phyloP scores from a whole-genome alignment of 2,113 vertebrate species.

The Micromys minutus region DNA sequence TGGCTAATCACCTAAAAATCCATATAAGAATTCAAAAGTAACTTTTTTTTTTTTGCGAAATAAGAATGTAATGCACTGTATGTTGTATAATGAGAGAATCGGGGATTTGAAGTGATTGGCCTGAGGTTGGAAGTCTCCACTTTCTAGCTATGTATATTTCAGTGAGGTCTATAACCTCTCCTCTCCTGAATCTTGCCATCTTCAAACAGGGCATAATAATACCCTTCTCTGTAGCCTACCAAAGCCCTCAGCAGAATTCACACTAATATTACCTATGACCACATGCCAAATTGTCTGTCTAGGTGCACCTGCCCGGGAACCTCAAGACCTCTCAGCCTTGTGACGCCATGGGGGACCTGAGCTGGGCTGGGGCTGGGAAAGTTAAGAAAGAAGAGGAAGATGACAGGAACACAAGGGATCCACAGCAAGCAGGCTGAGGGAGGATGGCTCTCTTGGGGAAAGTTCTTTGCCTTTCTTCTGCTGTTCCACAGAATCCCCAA shows the following conservation, averaged over 20 bases:
- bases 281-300: not conserved
- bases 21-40: not conserved
- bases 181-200: not conserved
- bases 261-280: accelerated
- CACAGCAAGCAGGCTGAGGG: too few species aligned
- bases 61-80: not conserved
- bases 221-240: not conserved
- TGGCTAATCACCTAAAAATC: not conserved
- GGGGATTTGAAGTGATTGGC: not conserved
- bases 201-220: not conserved
- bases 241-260: not conserved
- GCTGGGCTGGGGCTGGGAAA: not conserved
- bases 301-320: not conserved
- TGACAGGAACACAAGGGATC: not conserved
- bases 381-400: not conserved
- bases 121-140: not conserved
- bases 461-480: not conserved
- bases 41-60: not conserved
- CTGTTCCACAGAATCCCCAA: not conserved
- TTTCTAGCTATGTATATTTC: not conserved
- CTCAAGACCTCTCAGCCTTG: not conserved
- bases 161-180: not conserved
- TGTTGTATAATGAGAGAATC: not conserved
- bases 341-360: not conserved
- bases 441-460: not conserved